Base-by-base conservation (phyloP, 2,888 invertebrate genomes). In the Cheiracanthium punctorium region DNA sequence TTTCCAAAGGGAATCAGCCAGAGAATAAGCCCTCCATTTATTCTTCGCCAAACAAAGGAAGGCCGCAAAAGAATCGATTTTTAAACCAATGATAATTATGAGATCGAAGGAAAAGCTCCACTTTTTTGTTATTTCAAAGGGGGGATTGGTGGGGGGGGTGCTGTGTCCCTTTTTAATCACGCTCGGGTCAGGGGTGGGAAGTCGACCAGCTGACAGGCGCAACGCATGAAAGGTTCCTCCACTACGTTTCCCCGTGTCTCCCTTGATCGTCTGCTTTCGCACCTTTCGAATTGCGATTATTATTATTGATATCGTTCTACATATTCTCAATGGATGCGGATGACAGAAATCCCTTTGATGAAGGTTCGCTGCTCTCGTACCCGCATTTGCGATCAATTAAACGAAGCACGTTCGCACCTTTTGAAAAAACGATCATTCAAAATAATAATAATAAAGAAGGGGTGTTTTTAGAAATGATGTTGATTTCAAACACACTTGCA, bases 21-120 rank as follows among this genome's bases (percentile, higher is more conserved):
- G 24, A 58, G 58, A 20, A 20, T 58, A 20, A 58, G 58, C 58
- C 24, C 24, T 58, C 24, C 24, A 58, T 58, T 58, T 24, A 58
- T 58, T 58, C 58, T 7, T 17, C 43, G 14, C 17, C 58, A 58
- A 58, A 58, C 58, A 58, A 58, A 24, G 58, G 24, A 24, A 8
- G 24, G 17, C 24, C 24, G 58, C 24, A 24, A 17, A 58, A 20
- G 24, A 58, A 58, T 58, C 58, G 58, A 58, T 82, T 82, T 82
- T 82, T 76, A 82, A 82, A 82, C 82, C 82, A 72, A 82, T 82
- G 82, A 82, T 82, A 82, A 82, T 82, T 82, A 82, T 76, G 72
- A 82, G 82, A 82, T 82, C 76, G 76, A 82, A 80, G 80, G 43
- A 24, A 28, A 20, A 48, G n/a, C 65, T 72, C 33, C 41, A 58